Percentiles rank a stretch among this genome's conserved stretches.
These are phyloP conservation scores for Orius insidiosus DNA, from an alignment of 1,140 invertebrate species.

Conservation along the genomic window DNA sequence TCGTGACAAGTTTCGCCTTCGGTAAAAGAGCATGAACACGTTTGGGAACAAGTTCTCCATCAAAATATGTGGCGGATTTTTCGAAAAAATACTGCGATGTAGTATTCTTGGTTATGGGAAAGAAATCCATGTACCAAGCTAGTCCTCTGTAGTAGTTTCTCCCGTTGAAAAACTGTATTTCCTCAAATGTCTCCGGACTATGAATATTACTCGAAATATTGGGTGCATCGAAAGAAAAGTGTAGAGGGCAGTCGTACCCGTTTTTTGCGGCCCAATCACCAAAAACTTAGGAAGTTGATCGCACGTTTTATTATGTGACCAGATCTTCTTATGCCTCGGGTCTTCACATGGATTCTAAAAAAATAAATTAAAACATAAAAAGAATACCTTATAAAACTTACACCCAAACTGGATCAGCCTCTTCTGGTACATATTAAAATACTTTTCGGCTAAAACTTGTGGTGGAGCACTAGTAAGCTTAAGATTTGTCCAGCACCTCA, in stretches of 20 bases:
- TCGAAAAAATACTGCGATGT: conserved; percentile 74
- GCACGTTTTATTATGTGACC: conserved; percentile 86
- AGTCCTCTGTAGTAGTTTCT: conserved; percentile 89
- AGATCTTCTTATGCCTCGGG: conserved; percentile 79
- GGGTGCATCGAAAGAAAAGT: conserved; percentile 94
- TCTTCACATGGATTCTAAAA: conserved; percentile 90
- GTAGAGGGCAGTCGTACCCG: conserved; percentile 94
- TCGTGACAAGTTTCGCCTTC: conserved; percentile 79
- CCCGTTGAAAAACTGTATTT: conserved; percentile 98
- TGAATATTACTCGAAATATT: conserved; percentile 79
- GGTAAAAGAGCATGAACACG: conserved; percentile 79
- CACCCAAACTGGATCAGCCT: conserved; percentile 84
- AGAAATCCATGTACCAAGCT: conserved; percentile 96
- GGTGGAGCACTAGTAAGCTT: conserved; percentile 74
- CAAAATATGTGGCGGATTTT: conserved; percentile 98
- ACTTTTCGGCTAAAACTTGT: conserved; percentile 76
- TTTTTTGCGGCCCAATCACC: conserved; percentile 97
- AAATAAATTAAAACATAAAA: conserved; percentile 18
- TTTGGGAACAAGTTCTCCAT: conserved; percentile 81
- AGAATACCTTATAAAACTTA: conserved; percentile 31
- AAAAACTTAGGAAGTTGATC: conserved; percentile 83
- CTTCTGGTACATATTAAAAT: conserved; percentile 90
- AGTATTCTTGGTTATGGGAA: conserved; percentile 59
- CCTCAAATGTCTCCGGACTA: conserved; percentile 89
- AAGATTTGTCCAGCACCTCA: conserved; percentile 94